Evolutionary conservation across 2,888 invertebrate species (phyloP), one percentile per base, ranked within the genome.

Genomic region (Pocota personata): DNA sequence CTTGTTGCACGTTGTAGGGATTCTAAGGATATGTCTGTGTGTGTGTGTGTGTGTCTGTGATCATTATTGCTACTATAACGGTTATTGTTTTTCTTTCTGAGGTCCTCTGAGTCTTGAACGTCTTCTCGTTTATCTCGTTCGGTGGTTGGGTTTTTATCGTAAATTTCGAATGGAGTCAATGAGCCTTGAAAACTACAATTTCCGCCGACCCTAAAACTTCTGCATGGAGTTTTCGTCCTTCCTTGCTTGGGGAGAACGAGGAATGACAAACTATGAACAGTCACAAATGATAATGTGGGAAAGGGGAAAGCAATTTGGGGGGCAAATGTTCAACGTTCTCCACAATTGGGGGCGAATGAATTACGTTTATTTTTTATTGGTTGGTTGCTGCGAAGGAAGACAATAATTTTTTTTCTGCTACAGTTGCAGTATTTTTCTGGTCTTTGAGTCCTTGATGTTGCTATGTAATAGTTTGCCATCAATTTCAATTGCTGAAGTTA

Each of bases 161-260:
- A 86, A 82, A 86, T 86, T 77, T 76, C 60, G 32, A 82, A 82
- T 86, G 37, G 72, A 86, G 76, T 86, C 86, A 86, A 86, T 86
- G 86, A 86, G 80, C 86, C 86, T 77, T 86, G 86, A 86, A 82
- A 86, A 77, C 86, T 77, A 67, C 82, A 76, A 86, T 82, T 86
- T 86, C 86, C 86, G 76, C 12, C 43, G 30, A 64, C 71, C 72
- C 55, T 66, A 77, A 46, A 75, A 48, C 21, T 79, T 69, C 12
- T 32, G 21, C 35, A 46, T 62, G 46, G 27, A 62, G 60, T 57
- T 55, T 24, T 55, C 40, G 35, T 62, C 14, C 21, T 37, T 37
- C 8, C 40, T 12, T 48, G 16, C 14, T 10, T 27, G 8, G 30
- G n/a, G 12, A 7, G 58, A 16, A n/a, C 12, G 14, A 24, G 43